Conservation (phyloP, 2,888 invertebrate species). For the Sarcophaga caerulescens region DNA sequence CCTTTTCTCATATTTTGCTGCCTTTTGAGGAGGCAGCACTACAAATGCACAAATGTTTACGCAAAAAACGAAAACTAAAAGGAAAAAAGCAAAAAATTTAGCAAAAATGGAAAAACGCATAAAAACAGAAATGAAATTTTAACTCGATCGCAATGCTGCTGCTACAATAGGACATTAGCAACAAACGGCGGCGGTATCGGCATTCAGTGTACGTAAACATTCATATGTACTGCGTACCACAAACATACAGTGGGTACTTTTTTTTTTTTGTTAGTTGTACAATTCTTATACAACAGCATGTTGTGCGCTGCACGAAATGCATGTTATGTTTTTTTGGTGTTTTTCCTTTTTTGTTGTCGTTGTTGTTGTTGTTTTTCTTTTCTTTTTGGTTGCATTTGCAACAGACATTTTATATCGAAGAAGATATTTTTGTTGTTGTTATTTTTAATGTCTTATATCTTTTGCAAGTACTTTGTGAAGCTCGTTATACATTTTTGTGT, state of each 20-base stretch:
- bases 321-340: slow-evolving; percentile 72
- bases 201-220: slow-evolving; percentile 43
- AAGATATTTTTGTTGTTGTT: slow-evolving; percentile 29
- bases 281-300: slow-evolving; percentile 70
- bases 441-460: slow-evolving; percentile 66
- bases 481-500: slow-evolving; percentile 78
- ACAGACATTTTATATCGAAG: background rate
- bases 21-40: slow-evolving; percentile 45
- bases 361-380: slow-evolving; percentile 71
- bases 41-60: slow-evolving; percentile 52
- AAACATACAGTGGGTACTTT: slow-evolving; percentile 42
- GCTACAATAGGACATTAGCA: slow-evolving; percentile 70
- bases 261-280: slow-evolving; percentile 58
- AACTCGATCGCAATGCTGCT: slow-evolving; percentile 64
- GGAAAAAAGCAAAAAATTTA: slow-evolving; percentile 12
- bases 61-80: slow-evolving; percentile 49
- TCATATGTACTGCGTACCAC: slow-evolving; percentile 22
- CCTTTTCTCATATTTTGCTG: slow-evolving; percentile 27
- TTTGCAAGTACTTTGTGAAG: slow-evolving; percentile 76
- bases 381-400: slow-evolving; percentile 56
- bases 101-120: background rate
- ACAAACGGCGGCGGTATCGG: slow-evolving; percentile 72
- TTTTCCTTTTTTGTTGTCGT: slow-evolving; percentile 49
- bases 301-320: slow-evolving; percentile 77
- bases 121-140: slow-evolving; percentile 27